Conservation (phyloP, 1,140 invertebrate genomes). For the Trachymyrmex septentrionalis region DNA sequence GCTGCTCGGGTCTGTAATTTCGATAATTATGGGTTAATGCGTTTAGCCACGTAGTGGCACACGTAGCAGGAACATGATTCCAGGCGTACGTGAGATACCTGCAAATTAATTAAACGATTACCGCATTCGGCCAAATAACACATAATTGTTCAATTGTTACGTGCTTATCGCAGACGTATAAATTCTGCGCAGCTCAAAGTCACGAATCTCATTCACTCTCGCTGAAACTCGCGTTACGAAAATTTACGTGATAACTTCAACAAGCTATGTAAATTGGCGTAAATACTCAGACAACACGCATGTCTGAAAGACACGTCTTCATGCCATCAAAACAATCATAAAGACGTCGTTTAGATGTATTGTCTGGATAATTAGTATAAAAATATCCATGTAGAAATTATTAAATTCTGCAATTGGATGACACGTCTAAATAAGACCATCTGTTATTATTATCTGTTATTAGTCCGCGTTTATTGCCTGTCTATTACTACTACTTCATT, state of each 20-base stretch:
- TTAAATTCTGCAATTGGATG: not conserved
- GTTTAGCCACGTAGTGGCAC: constrained; percentile 75
- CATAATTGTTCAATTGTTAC: constrained; percentile 60
- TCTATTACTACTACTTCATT: not conserved
- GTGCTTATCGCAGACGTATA: constrained; percentile 23
- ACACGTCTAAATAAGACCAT: not conserved
- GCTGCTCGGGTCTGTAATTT: constrained; percentile 76
- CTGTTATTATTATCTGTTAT: not conserved
- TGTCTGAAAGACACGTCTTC: no score
- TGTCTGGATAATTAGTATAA: not conserved
- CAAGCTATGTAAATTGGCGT: not conserved
- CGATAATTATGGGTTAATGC: constrained; percentile 82
- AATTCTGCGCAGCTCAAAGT: constrained; percentile 24
- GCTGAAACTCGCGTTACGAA: not conserved
- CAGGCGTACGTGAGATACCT: constrained; percentile 76
- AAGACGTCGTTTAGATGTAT: no score
- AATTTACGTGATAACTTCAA: not conserved
- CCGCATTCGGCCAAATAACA: constrained; percentile 67
- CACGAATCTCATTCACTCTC: not conserved
- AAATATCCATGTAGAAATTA: not conserved
- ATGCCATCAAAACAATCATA: no score
- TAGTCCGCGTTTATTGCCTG: not conserved
- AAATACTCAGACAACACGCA: not conserved
- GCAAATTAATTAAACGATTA: constrained; percentile 79
- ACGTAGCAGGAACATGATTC: constrained; percentile 75